Percentiles rank a stretch among this genome's conserved stretches.
Evolutionary conservation across 2,797 vertebrate genomes (phyloP).

Genomic region (Notolepis coatsorum): DNA sequence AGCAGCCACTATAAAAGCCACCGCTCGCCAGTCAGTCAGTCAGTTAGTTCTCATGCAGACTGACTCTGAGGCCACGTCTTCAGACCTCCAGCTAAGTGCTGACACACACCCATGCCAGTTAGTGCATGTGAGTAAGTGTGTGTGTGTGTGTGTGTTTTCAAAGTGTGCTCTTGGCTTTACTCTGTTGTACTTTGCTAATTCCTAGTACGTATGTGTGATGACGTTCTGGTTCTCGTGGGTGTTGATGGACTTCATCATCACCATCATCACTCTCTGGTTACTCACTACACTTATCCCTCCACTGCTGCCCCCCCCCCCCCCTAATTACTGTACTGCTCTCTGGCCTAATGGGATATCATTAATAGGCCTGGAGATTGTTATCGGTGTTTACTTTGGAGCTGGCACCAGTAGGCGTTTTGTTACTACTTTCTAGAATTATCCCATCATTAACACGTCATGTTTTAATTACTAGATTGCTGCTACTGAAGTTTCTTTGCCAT

Average conservation of each 20-base stretch:
- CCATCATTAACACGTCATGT: slow-evolving; percentile 11
- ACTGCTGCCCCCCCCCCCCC: slow-evolving; percentile 10
- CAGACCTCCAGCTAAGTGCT: slow-evolving; percentile 44
- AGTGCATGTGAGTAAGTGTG: slow-evolving; percentile 31
- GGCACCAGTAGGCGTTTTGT: slow-evolving; percentile 11
- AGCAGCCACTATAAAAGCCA: slow-evolving; percentile 62
- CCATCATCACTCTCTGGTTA: not conserved
- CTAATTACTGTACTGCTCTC: slow-evolving; percentile 24
- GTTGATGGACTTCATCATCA: slow-evolving; percentile 11
- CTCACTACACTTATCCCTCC: not conserved
- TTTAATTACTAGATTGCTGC: slow-evolving; percentile 16
- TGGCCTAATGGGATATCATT: slow-evolving; percentile 7
- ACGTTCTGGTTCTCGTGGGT: not conserved
- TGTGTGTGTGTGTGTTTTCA: not conserved
- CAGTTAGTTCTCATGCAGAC: slow-evolving; percentile 43
- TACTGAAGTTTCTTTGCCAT: slow-evolving; percentile 14
- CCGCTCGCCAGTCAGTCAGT: too few relatives aligned
- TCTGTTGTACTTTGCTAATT: not conserved
- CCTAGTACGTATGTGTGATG: not conserved
- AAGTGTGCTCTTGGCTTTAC: not conserved
- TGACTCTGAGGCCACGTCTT: slow-evolving; percentile 20
- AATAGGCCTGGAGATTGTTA: not conserved
- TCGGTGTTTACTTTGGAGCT: slow-evolving; percentile 4
- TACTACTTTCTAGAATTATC: slow-evolving; percentile 3
- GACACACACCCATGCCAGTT: slow-evolving; percentile 35